Evolutionary conservation across 2,113 vertebrate genomes (phyloP).

Genomic region (Vulpes ferrilata): DNA sequence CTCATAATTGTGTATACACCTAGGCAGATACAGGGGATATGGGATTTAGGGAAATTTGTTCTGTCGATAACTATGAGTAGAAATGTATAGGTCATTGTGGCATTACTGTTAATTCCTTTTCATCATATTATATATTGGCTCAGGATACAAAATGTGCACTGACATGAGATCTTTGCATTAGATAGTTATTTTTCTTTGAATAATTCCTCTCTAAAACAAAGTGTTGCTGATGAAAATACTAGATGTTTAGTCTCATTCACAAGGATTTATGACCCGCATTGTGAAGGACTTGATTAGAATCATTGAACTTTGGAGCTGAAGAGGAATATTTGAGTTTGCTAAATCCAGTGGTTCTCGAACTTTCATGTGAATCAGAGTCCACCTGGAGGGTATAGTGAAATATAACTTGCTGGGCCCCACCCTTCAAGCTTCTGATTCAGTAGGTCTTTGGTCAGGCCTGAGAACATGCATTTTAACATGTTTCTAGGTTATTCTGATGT

Average conservation of each 20-base stretch:
- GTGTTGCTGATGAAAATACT: neutral
- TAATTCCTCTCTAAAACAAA: slow-evolving; percentile 39
- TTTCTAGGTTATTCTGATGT: neutral
- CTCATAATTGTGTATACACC: slow-evolving; percentile 51
- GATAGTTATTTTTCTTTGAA: slow-evolving; percentile 29
- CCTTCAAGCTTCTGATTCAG: neutral
- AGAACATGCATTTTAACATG: neutral
- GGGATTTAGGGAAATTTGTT: slow-evolving; percentile 57
- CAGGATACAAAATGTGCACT: slow-evolving; percentile 1
- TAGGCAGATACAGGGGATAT: neutral
- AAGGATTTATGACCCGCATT: neutral
- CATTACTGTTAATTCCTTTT: slow-evolving; percentile 64
- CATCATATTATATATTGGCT: slow-evolving; percentile 24
- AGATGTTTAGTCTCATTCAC: neutral
- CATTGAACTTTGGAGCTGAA: neutral
- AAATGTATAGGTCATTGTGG: slow-evolving; percentile 41
- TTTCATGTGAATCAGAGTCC: neutral
- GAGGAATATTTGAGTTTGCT: neutral
- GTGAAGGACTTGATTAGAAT: neutral
- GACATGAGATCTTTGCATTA: neutral
- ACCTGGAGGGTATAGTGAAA: neutral
- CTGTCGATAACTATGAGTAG: slow-evolving; percentile 39
- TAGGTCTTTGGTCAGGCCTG: neutral
- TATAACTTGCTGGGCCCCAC: neutral
- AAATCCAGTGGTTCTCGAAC: neutral